A percentile compares a stretch with the other conserved stretches of the same genome.
These are phyloP conservation scores for Drosophila nr. perissopoda DNA, from an alignment of 2,888 invertebrate genomes.

Conservation along the genomic window DNA sequence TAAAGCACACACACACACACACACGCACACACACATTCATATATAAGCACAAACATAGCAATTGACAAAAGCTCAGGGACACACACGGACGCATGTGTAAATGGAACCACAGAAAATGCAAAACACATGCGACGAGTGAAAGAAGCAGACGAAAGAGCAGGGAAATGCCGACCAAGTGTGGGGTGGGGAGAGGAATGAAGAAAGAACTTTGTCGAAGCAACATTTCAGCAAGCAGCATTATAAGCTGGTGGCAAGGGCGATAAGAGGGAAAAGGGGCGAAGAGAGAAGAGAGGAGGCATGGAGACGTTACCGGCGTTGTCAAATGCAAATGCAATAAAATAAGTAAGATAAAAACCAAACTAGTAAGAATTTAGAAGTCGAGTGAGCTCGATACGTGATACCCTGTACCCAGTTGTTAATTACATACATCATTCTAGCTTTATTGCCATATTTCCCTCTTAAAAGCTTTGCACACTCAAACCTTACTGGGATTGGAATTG, in stretches of 20 bases:
- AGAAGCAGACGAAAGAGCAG: conserved; percentile 6
- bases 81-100: conserved; percentile 28
- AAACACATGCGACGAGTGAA: conserved; percentile 63
- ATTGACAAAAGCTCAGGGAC: conserved; percentile 45
- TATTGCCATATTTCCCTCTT: neutral
- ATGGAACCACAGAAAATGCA: conserved; percentile 58
- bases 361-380: no score
- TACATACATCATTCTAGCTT: neutral
- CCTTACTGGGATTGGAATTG: neutral
- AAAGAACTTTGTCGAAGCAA: conserved; percentile 48
- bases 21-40: conserved; percentile 39
- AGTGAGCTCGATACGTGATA: neutral
- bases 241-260: neutral
- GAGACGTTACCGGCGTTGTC: conserved; percentile 36
- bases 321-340: conserved; percentile 64
- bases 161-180: no score
- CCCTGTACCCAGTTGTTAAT: neutral
- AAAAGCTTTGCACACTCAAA: neutral
- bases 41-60: conserved; percentile 29
- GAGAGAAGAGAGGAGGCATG: conserved; percentile 1
- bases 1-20: conserved; percentile 56
- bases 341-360: conserved; percentile 33
- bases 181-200: neutral
- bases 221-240: conserved; percentile 29
- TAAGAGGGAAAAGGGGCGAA: neutral